Evolutionary conservation across 2,113 vertebrate genomes (phyloP).

Genomic region (Smithornis capensis): DNA sequence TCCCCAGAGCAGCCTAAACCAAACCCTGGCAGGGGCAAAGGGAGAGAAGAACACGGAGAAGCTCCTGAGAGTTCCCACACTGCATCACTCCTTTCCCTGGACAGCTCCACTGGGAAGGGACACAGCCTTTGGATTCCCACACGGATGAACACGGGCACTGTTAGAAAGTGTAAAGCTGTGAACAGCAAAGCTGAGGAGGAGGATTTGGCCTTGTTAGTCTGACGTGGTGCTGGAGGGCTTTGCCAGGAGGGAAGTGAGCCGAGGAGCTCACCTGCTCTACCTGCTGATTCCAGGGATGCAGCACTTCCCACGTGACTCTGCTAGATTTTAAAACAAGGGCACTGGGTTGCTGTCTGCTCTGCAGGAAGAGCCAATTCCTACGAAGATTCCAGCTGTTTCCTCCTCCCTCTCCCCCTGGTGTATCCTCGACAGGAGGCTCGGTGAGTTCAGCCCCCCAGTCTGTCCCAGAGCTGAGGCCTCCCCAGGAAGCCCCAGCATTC

Average conservation of each 20-base stretch:
- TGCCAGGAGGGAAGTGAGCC: neutral
- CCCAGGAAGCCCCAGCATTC: neutral
- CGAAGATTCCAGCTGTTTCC: fast-evolving
- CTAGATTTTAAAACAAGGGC: neutral
- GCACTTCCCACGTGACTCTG: neutral
- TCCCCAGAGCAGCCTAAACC: neutral
- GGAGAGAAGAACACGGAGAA: neutral
- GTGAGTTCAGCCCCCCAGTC: neutral
- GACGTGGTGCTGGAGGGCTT: neutral
- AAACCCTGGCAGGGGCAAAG: neutral
- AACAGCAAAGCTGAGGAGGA: neutral
- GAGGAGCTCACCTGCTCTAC: neutral
- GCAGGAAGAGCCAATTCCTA: neutral
- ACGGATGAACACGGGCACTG: neutral
- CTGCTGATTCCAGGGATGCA: neutral
- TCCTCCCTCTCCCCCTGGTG: fast-evolving
- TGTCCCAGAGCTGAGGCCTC: neutral
- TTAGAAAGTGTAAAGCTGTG: neutral
- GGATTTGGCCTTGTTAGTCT: neutral
- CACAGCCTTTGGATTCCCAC: fast-evolving
- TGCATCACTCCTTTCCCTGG: neutral
- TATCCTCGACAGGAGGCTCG: neutral
- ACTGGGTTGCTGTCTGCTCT: neutral
- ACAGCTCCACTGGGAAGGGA: neutral
- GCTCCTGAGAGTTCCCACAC: neutral